Base-by-base conservation (phyloP, 92 coral and sea anemone genomes). In the Porites rus region DNA sequence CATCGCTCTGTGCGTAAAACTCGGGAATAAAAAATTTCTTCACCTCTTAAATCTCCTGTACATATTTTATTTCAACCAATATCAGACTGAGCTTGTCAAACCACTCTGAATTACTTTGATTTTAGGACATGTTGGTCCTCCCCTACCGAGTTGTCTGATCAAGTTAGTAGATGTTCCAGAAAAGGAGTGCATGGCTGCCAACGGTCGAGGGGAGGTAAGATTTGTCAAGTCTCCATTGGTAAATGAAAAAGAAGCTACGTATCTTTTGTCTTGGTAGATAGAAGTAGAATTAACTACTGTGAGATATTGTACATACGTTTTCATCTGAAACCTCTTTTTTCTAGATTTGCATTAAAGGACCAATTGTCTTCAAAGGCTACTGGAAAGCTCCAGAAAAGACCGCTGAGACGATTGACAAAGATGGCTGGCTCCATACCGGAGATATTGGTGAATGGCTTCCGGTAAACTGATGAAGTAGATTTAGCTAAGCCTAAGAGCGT, bases 401-500 rank as follows among this genome's bases (percentile, higher is more conserved):
- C 65, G 96, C 98, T 69, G 99, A 96, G 81, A 83, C 89, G 22
- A 24, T 96, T 17, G 95, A 96, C 60, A 64, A 91, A 68, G 99
- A 96, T 70, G 98, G 95, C 85, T 96, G 99, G 99, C 98, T 96
- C 79, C 99, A 94, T 64, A 92, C 99, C 1, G 99, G 99, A 13
- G 99, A 96, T 83, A 85, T 96, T 19, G 99, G 99, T 3, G 97
- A 94, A 76, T 96, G 95, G 89, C 93, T 89, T 16, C 92, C 93
- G 91, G 99, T 96, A 80, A 67, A 80, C 4, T 51, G 0, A 4
- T 38, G 46, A 4, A 38, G 46, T 38, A 38, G 46, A 38, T 38
- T 38, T 38, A 38, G 46, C 46, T 38, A 38, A 38, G 46, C 46
- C 46, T 38, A 38, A 38, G 2, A 38, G 46, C 0, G 46, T 38